These are phyloP conservation scores for Coregonus clupeaformis DNA, from an alignment of 2,113 vertebrate species.

Conservation along the genomic window DNA sequence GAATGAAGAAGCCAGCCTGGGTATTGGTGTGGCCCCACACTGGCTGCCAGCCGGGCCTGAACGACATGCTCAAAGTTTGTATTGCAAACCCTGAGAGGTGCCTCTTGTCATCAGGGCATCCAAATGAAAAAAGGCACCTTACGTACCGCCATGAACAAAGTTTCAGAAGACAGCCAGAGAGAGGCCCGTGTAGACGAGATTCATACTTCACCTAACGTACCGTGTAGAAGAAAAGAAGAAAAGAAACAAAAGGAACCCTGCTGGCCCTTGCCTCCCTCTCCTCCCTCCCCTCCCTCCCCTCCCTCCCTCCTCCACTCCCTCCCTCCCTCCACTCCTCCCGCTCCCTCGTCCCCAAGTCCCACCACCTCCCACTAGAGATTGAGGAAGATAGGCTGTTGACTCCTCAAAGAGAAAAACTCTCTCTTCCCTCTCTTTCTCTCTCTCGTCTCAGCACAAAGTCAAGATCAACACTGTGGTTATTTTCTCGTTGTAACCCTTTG, in stretches of 20 bases:
- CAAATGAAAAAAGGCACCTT: constrained; percentile 31
- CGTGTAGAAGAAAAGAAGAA: constrained; percentile 42
- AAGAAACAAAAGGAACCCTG: constrained; percentile 50
- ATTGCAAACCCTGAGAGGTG: constrained; percentile 44
- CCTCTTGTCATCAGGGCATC: constrained; percentile 58
- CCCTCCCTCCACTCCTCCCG: too few species aligned
- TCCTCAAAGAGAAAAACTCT: neutral
- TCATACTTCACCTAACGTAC: constrained; percentile 45
- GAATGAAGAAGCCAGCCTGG: neutral
- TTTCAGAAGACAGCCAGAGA: neutral
- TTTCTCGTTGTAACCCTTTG: constrained; percentile 1
- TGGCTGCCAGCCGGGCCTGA: neutral
- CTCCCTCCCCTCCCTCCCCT: neutral
- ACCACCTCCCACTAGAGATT: neutral
- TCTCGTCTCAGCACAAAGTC: neutral
- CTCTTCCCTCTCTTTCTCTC: neutral
- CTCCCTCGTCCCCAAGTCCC: neutral
- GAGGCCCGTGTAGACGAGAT: constrained; percentile 21
- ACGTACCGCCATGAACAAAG: constrained; percentile 49
- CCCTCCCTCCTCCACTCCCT: neutral
- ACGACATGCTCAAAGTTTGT: constrained; percentile 47
- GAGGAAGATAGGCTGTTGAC: neutral
- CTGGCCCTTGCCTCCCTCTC: constrained; percentile 39
- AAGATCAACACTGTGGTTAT: neutral
- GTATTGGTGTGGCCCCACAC: neutral